These are phyloP conservation scores for Nycticorax nycticorax DNA, from an alignment of 2,113 vertebrate genomes.

Conservation along the genomic window DNA sequence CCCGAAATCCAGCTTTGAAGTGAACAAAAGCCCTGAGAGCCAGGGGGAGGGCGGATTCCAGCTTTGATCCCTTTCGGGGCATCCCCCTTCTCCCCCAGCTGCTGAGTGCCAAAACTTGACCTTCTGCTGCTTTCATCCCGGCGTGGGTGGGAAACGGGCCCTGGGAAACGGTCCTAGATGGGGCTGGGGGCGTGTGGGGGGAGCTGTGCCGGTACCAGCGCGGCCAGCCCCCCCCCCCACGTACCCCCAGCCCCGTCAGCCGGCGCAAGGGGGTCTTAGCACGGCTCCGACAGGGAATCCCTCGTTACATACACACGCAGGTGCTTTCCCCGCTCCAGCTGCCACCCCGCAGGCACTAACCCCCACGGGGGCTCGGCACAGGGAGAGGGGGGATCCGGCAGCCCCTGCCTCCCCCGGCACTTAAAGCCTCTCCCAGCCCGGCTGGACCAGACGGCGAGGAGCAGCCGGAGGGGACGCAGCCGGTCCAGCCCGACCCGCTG, in stretches of 20 bases:
- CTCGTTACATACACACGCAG: constrained; percentile 49
- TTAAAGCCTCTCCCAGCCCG: not conserved
- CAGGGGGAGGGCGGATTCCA: not conserved
- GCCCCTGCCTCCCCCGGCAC: not conserved
- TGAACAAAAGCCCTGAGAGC: not conserved
- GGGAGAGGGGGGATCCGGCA: not conserved
- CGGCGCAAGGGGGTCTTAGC: constrained; percentile 5
- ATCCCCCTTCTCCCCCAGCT: not conserved
- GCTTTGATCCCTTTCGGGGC: constrained; percentile 34
- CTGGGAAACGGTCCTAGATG: not conserved
- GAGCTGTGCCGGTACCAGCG: fast-evolving
- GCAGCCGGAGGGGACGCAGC: not conserved
- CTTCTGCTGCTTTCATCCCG: not conserved
- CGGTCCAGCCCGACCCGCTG: fast-evolving
- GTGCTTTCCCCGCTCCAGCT: constrained; percentile 3
- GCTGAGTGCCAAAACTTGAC: constrained; percentile 14
- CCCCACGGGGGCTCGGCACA: not conserved
- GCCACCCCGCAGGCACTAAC: not conserved
- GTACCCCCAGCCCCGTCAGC: not conserved
- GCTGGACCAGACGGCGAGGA: not conserved
- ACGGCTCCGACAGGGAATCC: constrained; percentile 29
- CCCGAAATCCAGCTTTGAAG: constrained; percentile 1
- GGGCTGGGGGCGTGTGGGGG: fast-evolving
- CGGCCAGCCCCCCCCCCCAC: not conserved
- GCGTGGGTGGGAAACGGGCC: constrained; percentile 20